Percentiles rank a stretch among this genome's conserved stretches.
Conservation (phyloP, 2,888 invertebrate genomes). For the Spodoptera exigua region DNA sequence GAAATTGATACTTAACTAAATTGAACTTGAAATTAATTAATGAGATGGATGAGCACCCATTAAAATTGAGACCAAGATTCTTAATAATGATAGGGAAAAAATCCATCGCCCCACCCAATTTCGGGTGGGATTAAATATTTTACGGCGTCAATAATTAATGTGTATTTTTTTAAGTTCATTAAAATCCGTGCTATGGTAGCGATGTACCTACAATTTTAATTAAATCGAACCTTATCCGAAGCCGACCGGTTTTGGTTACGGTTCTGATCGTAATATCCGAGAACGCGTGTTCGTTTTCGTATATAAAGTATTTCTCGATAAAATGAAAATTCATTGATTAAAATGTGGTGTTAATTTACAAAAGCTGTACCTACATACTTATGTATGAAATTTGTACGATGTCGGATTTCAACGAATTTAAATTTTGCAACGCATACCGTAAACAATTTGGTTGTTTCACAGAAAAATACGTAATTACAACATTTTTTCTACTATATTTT, state of each 20-base stretch:
- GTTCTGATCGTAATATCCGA: conserved; percentile 43
- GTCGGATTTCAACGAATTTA: no score
- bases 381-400: no score
- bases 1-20: conserved; percentile 56
- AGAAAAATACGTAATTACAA: no score
- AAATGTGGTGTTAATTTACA: conserved; percentile 13
- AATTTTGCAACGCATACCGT: no score
- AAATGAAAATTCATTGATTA: conserved; percentile 11
- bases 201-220: conserved; percentile 64
- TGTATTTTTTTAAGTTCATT: conserved; percentile 65
- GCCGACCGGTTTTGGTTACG: conserved; percentile 54
- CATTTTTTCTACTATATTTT: no score
- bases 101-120: conserved; percentile 47
- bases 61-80: conserved; percentile 47
- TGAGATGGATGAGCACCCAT: conserved; percentile 50
- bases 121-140: conserved; percentile 52
- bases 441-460: no score
- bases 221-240: conserved; percentile 66
- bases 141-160: conserved; percentile 61
- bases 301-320: background rate
- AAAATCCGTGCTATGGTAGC: conserved; percentile 54
- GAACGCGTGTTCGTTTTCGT: conserved; percentile 7
- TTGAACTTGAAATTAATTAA: conserved; percentile 48
- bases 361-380: no score
- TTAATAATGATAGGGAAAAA: conserved; percentile 55